Evolutionary conservation across 2,888 invertebrate species (phyloP).

Genomic region (Lasioglossum vierecki): DNA sequence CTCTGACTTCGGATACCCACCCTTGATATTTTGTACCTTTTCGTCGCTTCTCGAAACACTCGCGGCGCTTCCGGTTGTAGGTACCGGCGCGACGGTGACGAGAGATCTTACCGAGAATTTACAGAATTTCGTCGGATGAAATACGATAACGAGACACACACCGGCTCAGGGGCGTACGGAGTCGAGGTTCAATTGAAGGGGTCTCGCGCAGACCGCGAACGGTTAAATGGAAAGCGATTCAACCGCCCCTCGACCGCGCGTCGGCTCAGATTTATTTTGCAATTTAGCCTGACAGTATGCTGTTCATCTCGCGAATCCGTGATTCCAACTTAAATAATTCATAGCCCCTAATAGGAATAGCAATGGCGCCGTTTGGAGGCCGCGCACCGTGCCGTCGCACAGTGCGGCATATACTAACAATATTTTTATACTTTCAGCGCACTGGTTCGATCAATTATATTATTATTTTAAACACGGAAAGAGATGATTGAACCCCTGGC

Average conservation of each 20-base stretch:
- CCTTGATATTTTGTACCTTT: neutral
- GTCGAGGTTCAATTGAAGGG: neutral
- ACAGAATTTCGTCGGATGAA: constrained; percentile 19
- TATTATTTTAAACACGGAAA: too few species aligned
- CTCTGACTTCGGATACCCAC: too few species aligned
- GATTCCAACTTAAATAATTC: constrained; percentile 53
- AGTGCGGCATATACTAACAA: too few species aligned
- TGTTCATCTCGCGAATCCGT: constrained; percentile 49
- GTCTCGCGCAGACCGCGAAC: neutral
- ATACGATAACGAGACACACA: constrained; percentile 43
- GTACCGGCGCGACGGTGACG: neutral
- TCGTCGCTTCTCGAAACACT: neutral
- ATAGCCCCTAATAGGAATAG: constrained; percentile 50
- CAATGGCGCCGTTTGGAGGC: constrained; percentile 40
- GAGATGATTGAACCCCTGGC: too few species aligned
- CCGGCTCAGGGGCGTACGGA: neutral
- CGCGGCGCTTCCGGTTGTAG: neutral
- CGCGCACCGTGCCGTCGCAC: neutral
- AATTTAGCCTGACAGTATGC: constrained; percentile 50
- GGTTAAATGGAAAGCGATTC: constrained; percentile 52
- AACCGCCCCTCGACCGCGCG: constrained; percentile 4
- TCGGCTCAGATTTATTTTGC: constrained; percentile 48
- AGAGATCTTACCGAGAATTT: constrained; percentile 19
- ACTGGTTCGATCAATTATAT: too few species aligned
- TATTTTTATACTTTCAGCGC: too few species aligned